These are phyloP conservation scores for Prosapia bicincta DNA, from an alignment of 2,888 invertebrate genomes.

Conservation along the genomic window DNA sequence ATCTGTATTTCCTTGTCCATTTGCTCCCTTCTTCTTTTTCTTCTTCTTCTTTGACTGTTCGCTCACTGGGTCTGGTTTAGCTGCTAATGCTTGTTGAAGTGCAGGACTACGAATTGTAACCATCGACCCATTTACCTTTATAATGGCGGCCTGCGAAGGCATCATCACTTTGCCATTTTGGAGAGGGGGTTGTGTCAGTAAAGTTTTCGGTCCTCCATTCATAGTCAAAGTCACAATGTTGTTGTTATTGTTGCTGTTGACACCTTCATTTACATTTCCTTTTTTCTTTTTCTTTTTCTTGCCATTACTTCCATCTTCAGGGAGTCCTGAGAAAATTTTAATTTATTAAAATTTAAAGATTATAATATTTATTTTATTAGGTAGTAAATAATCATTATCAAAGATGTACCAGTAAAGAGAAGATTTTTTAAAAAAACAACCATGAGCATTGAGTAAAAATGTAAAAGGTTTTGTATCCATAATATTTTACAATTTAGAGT, in stretches of 20 bases:
- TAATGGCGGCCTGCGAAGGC: slow-evolving; percentile 59
- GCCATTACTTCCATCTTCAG: slow-evolving; percentile 40
- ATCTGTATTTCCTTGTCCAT: slow-evolving; percentile 44
- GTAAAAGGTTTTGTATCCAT: no score
- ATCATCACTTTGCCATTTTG: slow-evolving; percentile 26
- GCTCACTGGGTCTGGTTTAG: slow-evolving; percentile 35
- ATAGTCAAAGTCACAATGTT: slow-evolving; percentile 21
- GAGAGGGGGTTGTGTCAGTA: slow-evolving; percentile 7
- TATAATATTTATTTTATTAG: no score
- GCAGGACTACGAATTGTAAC: slow-evolving; percentile 78
- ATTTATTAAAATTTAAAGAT: not conserved
- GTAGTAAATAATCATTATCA: no score
- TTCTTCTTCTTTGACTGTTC: slow-evolving; percentile 43
- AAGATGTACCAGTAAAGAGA: no score
- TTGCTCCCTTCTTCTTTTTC: slow-evolving; percentile 47
- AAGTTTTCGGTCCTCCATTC: slow-evolving; percentile 19
- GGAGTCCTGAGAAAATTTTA: not conserved
- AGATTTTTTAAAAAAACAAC: no score
- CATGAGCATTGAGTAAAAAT: no score
- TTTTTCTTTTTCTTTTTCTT: slow-evolving; percentile 30
- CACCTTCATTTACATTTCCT: slow-evolving; percentile 7
- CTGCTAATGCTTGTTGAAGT: slow-evolving; percentile 47
- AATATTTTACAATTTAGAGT: no score
- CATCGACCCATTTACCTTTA: slow-evolving; percentile 68
- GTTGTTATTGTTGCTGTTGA: slow-evolving; percentile 7